phyloP scores from a whole-genome alignment of 2,113 vertebrate genomes.

The Tetrao urogallus region DNA sequence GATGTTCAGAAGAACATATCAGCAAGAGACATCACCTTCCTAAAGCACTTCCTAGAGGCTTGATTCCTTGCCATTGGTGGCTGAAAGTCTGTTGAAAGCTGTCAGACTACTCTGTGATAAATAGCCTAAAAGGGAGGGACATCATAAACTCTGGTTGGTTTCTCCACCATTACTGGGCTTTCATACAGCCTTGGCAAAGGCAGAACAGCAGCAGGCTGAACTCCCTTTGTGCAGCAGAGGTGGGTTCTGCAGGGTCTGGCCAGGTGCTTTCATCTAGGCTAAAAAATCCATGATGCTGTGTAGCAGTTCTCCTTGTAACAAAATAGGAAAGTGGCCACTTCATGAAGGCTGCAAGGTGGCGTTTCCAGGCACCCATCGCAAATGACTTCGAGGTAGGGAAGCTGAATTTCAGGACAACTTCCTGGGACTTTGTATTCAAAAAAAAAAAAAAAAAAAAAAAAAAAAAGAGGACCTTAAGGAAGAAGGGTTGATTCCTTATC shows the following conservation, averaged over 20 bases:
- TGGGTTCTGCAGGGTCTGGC: background rate
- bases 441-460: background rate
- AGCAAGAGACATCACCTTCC: background rate
- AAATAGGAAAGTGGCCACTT: background rate
- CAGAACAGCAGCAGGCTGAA: background rate
- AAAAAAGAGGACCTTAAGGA: background rate
- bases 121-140: background rate
- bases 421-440: background rate
- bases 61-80: background rate
- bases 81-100: background rate
- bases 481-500: background rate
- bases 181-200: background rate
- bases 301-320: background rate
- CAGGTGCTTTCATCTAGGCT: background rate
- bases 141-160: background rate
- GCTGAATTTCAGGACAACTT: background rate
- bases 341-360: background rate
- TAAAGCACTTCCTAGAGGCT: background rate
- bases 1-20: background rate
- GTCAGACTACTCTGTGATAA: fast-evolving
- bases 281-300: background rate
- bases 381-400: background rate
- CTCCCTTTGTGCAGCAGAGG: background rate
- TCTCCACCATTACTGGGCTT: background rate
- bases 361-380: fast-evolving